Percentiles rank a stretch among this genome's conserved stretches.
Conservation (phyloP, 2,888 invertebrate species). For the Ophion ellenae region DNA sequence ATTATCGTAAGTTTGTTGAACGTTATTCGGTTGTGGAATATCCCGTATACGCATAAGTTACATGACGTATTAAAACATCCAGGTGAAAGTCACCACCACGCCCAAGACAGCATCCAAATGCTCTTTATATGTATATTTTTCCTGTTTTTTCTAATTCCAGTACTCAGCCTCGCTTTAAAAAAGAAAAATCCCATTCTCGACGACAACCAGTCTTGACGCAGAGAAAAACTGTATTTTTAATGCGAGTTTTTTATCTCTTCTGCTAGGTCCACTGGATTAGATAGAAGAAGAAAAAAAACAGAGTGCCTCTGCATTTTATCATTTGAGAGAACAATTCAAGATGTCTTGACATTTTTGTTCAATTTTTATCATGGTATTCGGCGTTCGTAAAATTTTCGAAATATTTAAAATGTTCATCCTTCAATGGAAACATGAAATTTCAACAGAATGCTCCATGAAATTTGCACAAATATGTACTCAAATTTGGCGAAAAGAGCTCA, state of each 20-base stretch:
- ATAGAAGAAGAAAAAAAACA: conserved; percentile 12
- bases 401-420: background rate
- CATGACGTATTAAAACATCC: conserved; percentile 32
- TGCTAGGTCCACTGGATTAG: background rate
- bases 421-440: background rate
- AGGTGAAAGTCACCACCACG: conserved; percentile 28
- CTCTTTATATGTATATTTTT: conserved; percentile 54
- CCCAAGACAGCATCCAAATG: conserved; percentile 39
- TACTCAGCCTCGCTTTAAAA: conserved; percentile 63
- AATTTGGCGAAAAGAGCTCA: background rate
- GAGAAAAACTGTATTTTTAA: conserved; percentile 20
- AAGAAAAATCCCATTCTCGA: conserved; percentile 46
- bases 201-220: conserved; percentile 50
- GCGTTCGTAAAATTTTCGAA: background rate
- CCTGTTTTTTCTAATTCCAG: conserved; percentile 52
- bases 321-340: background rate
- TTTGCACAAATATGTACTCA: background rate
- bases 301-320: background rate
- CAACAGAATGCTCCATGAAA: background rate
- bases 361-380: background rate
- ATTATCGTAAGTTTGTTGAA: background rate
- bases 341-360: background rate
- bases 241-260: conserved; percentile 12
- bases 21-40: background rate
- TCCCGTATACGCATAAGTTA: background rate